phyloP scores from a whole-genome alignment of 2,888 invertebrate species.

The Acleris emargana region DNA sequence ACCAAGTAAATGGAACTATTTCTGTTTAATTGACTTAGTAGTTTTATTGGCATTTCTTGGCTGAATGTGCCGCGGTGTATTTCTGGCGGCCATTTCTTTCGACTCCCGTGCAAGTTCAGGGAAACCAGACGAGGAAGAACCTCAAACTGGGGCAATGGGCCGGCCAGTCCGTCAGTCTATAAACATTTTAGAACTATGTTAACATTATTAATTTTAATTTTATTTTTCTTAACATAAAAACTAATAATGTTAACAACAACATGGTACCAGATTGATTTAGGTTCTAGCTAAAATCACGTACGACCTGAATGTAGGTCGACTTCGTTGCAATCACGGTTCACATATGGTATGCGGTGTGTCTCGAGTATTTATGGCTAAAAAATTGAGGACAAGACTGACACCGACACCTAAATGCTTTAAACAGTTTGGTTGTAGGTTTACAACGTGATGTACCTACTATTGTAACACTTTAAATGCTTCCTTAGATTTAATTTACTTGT shows the following conservation, averaged over 20 bases:
- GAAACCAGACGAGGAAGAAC: constrained; percentile 71
- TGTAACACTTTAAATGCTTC: not conserved
- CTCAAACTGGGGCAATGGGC: constrained; percentile 69
- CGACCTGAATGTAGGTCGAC: constrained; percentile 61
- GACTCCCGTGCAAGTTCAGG: constrained; percentile 74
- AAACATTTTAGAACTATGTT: constrained; percentile 34
- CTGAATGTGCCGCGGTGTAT: constrained; percentile 59
- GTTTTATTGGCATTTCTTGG: constrained; percentile 42
- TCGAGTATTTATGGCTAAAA: constrained; percentile 27
- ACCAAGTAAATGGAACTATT: not conserved
- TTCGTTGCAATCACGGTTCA: constrained; percentile 53
- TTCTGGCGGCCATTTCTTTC: constrained; percentile 53
- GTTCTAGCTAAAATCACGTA: constrained; percentile 55
- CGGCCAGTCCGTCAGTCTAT: constrained; percentile 45
- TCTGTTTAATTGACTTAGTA: not conserved
- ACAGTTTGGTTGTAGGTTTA: not conserved
- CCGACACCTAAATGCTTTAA: constrained; percentile 16
- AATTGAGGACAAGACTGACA: constrained; percentile 24
- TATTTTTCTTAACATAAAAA: constrained; percentile 19
- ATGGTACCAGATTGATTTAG: constrained; percentile 47
- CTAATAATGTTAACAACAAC: constrained; percentile 15
- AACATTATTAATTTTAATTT: constrained; percentile 24
- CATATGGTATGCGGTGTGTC: constrained; percentile 46
- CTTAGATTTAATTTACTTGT: constrained; percentile 8
- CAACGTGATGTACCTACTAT: not conserved